phyloP scores from a whole-genome alignment of 23 tunicate species.

The Halocynthia aurantium region DNA sequence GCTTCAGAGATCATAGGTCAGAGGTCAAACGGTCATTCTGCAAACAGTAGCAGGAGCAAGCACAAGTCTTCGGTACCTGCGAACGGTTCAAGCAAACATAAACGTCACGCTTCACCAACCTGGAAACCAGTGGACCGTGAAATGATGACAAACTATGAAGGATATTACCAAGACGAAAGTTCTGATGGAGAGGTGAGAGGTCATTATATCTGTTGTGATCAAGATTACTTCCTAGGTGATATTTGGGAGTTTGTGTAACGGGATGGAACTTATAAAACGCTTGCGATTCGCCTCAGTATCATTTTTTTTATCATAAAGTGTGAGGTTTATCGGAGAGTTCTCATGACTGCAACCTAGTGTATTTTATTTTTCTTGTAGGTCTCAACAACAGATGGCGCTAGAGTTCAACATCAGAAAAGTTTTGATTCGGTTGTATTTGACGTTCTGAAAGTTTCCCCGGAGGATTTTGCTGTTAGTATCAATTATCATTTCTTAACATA shows the following conservation, averaged over 20 bases:
- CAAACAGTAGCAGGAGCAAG: neutral
- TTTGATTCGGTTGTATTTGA: slow-evolving; percentile 92
- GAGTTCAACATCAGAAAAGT: slow-evolving; percentile 62
- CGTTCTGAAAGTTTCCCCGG: slow-evolving; percentile 78
- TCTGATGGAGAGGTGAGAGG: slow-evolving; percentile 46
- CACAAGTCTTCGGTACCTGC: neutral
- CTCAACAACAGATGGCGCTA: slow-evolving; percentile 10
- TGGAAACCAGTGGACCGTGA: slow-evolving; percentile 42
- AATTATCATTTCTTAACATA: too few relatives aligned
- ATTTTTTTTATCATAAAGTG: too few relatives aligned
- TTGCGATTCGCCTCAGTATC: too few relatives aligned
- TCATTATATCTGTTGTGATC: neutral
- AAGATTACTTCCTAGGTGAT: neutral
- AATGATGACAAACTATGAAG: slow-evolving; percentile 82
- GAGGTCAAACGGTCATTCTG: too few relatives aligned
- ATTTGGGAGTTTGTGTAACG: too few relatives aligned
- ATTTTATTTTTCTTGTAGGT: slow-evolving; percentile 12
- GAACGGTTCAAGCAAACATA: neutral
- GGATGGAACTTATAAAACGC: too few relatives aligned
- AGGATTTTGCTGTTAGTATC: slow-evolving; percentile 74
- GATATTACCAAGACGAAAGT: slow-evolving; percentile 50
- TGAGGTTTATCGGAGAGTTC: too few relatives aligned
- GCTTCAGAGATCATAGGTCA: too few relatives aligned
- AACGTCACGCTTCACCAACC: neutral
- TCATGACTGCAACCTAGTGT: too few relatives aligned